phyloP scores from a whole-genome alignment of 2,113 vertebrate species.

The Zosterops borbonicus region DNA sequence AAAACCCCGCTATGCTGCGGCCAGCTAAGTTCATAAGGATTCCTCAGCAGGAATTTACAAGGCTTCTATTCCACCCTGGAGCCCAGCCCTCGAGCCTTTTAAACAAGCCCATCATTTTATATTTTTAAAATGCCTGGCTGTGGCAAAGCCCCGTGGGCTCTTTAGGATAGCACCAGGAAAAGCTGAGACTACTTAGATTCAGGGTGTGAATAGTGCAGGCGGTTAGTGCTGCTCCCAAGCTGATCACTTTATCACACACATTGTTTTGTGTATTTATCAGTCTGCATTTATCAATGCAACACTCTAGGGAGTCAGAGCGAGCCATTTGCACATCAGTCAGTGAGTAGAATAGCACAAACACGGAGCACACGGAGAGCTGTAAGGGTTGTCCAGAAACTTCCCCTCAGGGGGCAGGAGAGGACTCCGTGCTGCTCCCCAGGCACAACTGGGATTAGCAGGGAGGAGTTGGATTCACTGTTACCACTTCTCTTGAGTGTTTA shows the following conservation, averaged over 20 bases:
- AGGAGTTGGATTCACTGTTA: neutral
- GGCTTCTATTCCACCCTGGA: neutral
- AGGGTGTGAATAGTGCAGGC: neutral
- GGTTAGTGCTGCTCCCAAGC: neutral
- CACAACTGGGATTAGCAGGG: fast-evolving
- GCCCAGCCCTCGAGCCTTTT: neutral
- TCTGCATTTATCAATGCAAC: neutral
- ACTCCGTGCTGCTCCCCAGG: neutral
- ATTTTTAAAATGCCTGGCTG: neutral
- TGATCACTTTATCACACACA: neutral
- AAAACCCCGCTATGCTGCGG: neutral
- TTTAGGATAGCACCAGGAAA: neutral
- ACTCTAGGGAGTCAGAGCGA: neutral
- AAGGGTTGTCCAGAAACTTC: neutral
- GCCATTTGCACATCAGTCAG: neutral
- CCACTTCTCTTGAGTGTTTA: neutral
- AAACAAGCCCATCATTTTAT: neutral
- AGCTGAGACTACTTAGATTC: neutral
- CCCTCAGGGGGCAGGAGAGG: neutral
- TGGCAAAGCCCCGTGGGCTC: neutral
- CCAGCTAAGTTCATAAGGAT: neutral
- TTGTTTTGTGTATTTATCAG: neutral
- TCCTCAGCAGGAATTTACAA: neutral
- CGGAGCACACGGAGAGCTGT: neutral
- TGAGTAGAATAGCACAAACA: neutral